phyloP scores from a whole-genome alignment of 2,888 invertebrate genomes.

The Lithophane socia region DNA sequence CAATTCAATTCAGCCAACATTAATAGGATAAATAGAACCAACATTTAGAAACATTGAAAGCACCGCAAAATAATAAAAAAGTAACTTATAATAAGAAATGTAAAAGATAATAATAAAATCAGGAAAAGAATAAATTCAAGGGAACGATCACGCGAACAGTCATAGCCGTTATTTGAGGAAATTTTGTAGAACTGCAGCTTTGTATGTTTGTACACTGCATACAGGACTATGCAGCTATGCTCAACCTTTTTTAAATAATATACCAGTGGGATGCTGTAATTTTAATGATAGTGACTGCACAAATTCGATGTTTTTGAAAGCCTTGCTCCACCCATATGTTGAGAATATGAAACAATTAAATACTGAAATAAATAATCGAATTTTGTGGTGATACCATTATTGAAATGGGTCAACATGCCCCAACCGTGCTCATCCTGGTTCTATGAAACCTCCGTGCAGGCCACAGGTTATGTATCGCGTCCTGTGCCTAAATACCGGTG shows the following conservation, averaged over 20 bases:
- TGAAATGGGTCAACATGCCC: not conserved
- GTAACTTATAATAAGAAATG: constrained; percentile 6
- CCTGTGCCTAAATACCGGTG: constrained; percentile 45
- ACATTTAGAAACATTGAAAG: constrained; percentile 26
- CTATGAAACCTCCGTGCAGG: not conserved
- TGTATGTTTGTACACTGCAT: not conserved
- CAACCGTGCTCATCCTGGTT: not conserved
- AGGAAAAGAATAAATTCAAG: constrained; percentile 7
- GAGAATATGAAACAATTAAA: not conserved
- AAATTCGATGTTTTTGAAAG: not conserved
- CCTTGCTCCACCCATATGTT: too few species aligned
- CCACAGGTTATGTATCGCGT: constrained; percentile 37
- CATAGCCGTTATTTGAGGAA: constrained; percentile 39
- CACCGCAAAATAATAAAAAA: constrained; percentile 28
- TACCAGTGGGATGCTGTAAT: not conserved
- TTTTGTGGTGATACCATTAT: not conserved
- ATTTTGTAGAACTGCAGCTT: constrained; percentile 12
- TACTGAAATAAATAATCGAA: not conserved
- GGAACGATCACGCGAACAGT: constrained; percentile 49
- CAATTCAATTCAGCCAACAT: not conserved
- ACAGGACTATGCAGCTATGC: constrained; percentile 17
- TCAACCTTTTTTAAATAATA: constrained; percentile 26
- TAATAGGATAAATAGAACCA: constrained; percentile 5
- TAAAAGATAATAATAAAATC: not conserved
- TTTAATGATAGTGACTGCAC: not conserved